A percentile compares a stretch with the other conserved stretches of the same genome.
Evolutionary conservation across 1,140 invertebrate species (phyloP).

Genomic region (Episyrphus balteatus): DNA sequence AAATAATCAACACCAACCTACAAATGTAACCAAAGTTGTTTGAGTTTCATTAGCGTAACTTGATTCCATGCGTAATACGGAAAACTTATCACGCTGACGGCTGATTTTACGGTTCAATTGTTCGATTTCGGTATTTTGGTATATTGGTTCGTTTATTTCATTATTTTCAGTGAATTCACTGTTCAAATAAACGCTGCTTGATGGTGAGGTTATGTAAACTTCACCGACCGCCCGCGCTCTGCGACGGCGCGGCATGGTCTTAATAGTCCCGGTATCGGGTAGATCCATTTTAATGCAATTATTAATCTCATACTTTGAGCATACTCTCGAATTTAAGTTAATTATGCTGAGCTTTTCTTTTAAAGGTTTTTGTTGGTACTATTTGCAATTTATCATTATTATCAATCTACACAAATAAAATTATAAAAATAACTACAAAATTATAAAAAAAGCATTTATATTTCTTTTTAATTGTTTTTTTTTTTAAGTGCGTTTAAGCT

Average conservation of each 20-base stretch:
- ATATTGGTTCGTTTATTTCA: slow-evolving; percentile 19
- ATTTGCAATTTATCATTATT: too few species aligned
- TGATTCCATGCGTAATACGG: neutral
- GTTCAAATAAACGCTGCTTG: slow-evolving; percentile 28
- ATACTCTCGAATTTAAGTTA: too few species aligned
- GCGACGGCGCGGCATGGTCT: slow-evolving; percentile 29
- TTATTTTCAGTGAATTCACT: slow-evolving; percentile 10
- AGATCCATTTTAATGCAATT: too few species aligned
- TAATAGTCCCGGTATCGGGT: neutral
- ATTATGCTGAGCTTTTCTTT: too few species aligned
- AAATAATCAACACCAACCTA: slow-evolving; percentile 22
- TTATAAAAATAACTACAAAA: too few species aligned
- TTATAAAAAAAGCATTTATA: too few species aligned
- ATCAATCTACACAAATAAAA: too few species aligned
- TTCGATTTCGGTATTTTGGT: slow-evolving; percentile 22
- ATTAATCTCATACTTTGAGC: too few species aligned
- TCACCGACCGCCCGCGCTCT: slow-evolving; percentile 31
- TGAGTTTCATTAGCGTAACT: neutral
- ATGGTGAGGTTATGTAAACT: slow-evolving; percentile 24
- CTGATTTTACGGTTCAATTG: slow-evolving; percentile 1
- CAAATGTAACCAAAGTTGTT: slow-evolving; percentile 22
- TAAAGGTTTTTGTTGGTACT: too few species aligned
- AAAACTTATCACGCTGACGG: slow-evolving; percentile 1
- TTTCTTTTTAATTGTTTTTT: too few species aligned
- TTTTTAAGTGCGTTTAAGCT: too few species aligned